Conservation (phyloP, 1,140 invertebrate genomes). For the Cotesia vestalis region DNA sequence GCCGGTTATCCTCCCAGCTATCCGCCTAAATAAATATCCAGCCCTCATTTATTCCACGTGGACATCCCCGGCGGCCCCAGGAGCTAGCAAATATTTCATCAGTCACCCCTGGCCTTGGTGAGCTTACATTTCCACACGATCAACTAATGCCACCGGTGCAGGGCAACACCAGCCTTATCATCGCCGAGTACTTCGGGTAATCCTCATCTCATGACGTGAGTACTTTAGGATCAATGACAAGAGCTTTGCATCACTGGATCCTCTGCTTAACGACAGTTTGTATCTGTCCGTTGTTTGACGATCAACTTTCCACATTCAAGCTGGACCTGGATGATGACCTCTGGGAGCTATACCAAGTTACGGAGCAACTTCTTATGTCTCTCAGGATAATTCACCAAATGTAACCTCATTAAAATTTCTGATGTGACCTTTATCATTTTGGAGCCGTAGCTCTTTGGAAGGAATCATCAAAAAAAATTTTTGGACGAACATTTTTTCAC, state of each 20-base stretch:
- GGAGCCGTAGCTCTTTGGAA: no score
- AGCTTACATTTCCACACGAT: conserved; percentile 1
- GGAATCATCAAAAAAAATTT: no score
- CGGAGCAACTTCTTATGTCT: conserved; percentile 38
- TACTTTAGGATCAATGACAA: conserved; percentile 6
- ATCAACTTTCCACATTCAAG: neutral
- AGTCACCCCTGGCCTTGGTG: neutral
- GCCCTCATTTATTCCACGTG: conserved; percentile 10
- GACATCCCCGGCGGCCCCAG: neutral
- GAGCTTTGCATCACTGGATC: neutral
- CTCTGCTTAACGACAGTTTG: neutral
- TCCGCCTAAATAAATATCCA: conserved; percentile 20
- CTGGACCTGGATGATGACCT: neutral
- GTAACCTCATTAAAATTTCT: no score
- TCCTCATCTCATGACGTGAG: conserved; percentile 18
- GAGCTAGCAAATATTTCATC: conserved; percentile 18
- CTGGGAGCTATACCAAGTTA: conserved; percentile 5
- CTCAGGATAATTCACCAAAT: neutral
- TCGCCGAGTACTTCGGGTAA: neutral
- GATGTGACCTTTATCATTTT: no score
- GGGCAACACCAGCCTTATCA: conserved; percentile 8
- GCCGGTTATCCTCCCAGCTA: neutral
- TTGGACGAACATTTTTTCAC: no score
- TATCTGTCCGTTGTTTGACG: neutral
- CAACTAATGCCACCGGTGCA: neutral